These are phyloP conservation scores for Hirtodrosophila duncani DNA, from an alignment of 2,888 invertebrate genomes.

Conservation along the genomic window DNA sequence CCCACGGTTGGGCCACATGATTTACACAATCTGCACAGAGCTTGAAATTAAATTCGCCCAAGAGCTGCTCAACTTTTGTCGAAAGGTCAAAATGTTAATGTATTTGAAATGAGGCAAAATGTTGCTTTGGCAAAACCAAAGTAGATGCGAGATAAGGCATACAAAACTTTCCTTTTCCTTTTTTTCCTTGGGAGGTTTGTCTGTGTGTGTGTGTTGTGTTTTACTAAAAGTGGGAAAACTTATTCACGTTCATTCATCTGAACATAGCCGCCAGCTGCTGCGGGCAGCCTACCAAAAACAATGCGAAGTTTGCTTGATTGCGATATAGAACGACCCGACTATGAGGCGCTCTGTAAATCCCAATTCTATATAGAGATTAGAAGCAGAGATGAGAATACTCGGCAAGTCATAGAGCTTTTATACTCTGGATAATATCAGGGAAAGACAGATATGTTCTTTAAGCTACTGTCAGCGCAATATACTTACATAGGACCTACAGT, in stretches of 20 bases:
- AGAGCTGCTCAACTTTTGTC: constrained; percentile 21
- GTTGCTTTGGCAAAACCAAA: constrained; percentile 15
- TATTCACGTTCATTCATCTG: constrained; percentile 64
- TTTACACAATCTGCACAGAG: constrained; percentile 45
- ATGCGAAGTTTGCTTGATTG: neutral
- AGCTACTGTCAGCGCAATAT: too few relatives aligned
- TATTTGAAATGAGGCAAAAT: constrained; percentile 60
- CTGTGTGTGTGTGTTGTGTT: constrained; percentile 1
- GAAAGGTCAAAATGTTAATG: constrained; percentile 71
- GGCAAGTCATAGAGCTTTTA: too few relatives aligned
- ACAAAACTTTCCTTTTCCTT: constrained; percentile 29
- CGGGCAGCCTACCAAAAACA: constrained; percentile 18
- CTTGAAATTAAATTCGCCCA: constrained; percentile 55
- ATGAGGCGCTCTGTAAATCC: too few relatives aligned
- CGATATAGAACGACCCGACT: too few relatives aligned
- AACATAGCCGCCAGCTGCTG: constrained; percentile 45
- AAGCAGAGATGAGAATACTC: too few relatives aligned
- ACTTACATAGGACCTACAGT: too few relatives aligned
- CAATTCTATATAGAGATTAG: too few relatives aligned
- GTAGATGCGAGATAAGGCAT: constrained; percentile 43
- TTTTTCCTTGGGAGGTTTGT: constrained; percentile 9
- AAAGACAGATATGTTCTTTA: too few relatives aligned
- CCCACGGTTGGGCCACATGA: constrained; percentile 27
- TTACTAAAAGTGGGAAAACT: constrained; percentile 43
- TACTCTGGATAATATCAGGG: too few relatives aligned